Base-by-base conservation (phyloP, 2,113 vertebrate genomes). In the Erpornis zantholeuca region DNA sequence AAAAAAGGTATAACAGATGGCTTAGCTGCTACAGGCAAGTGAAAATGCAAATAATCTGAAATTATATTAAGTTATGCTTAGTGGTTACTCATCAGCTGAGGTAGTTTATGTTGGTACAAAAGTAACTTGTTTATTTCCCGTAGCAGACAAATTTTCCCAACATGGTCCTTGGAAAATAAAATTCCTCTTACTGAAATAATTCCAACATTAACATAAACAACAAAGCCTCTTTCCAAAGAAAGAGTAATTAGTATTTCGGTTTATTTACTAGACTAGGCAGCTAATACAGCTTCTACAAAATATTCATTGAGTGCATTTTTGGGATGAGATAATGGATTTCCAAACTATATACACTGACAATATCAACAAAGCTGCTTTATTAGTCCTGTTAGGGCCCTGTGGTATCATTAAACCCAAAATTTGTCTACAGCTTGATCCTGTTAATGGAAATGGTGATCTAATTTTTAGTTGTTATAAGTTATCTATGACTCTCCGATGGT, bases 31-130 rank as follows among this genome's bases (percentile, higher is more conserved):
- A 76, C 1, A 12, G 60, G 57, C 75, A 86, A 94, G 52, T 68
- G 57, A 92, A 95, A 95, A 92, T 24, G 25, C 69, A 97, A 95
- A 88, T 94, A 80, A 90, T 82, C 61, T 78, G 33, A 78, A 95
- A 93, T 88, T 59, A 44, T 53, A 81, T 94, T 70, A 88, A 82
- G 56, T 86, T 94, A 88, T 86, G 80, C 71, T 81, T 81, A 88
- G 72, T 79, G 68, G 84, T 93, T 95, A 71, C 76, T 84, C 86
- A 81, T 79, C 60, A 84, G n/a, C 40, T 90, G 20, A 81, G 75
- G 4, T 80, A 93, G 35, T 78, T 92, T 71, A 50, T 18, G 7
- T 59, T 59, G 36, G 36, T 89, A 33, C 22, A 76, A 71, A 95
- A 60, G 24, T 59, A 85, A 45, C 31, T 72, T 3, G 1, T 56